phyloP scores from a whole-genome alignment of 2,888 invertebrate species.

The Watsonalla binaria region DNA sequence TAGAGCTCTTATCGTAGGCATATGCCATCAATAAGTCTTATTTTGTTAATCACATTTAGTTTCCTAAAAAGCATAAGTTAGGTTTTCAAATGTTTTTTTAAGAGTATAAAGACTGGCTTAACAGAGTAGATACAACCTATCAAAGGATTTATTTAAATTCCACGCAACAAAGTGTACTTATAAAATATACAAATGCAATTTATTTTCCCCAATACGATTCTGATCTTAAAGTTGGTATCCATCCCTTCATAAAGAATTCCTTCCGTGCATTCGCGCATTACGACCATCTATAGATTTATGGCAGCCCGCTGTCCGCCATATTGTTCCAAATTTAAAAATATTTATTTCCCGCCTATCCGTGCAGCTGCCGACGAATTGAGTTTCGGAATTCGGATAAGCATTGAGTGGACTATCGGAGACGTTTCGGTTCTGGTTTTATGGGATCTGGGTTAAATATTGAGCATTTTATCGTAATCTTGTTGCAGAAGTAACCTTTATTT shows the following conservation, averaged over 20 bases:
- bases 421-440: slow-evolving; percentile 45
- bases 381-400: slow-evolving; percentile 27
- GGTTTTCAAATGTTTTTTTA: too few species aligned
- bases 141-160: slow-evolving; percentile 19
- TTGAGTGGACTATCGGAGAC: slow-evolving; percentile 45
- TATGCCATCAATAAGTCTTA: not conserved
- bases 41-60: too few species aligned
- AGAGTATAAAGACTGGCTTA: not conserved
- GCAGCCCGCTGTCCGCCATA: slow-evolving; percentile 70
- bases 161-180: slow-evolving; percentile 20
- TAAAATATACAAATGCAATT: slow-evolving; percentile 40
- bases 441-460: slow-evolving; percentile 30
- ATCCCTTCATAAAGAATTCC: slow-evolving; percentile 72
- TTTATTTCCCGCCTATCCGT: slow-evolving; percentile 52
- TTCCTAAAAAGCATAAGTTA: too few species aligned
- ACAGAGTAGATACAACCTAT: not conserved
- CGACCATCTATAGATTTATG: slow-evolving; percentile 73
- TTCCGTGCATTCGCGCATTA: slow-evolving; percentile 67
- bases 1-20: not conserved
- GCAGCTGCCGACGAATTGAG: slow-evolving; percentile 37
- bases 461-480: slow-evolving; percentile 25
- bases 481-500: slow-evolving; percentile 8
- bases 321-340: slow-evolving; percentile 75
- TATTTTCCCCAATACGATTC: slow-evolving; percentile 45
- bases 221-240: slow-evolving; percentile 48